Evolutionary conservation across 2,113 vertebrate species (phyloP).

Genomic region (Aplodontia rufa): DNA sequence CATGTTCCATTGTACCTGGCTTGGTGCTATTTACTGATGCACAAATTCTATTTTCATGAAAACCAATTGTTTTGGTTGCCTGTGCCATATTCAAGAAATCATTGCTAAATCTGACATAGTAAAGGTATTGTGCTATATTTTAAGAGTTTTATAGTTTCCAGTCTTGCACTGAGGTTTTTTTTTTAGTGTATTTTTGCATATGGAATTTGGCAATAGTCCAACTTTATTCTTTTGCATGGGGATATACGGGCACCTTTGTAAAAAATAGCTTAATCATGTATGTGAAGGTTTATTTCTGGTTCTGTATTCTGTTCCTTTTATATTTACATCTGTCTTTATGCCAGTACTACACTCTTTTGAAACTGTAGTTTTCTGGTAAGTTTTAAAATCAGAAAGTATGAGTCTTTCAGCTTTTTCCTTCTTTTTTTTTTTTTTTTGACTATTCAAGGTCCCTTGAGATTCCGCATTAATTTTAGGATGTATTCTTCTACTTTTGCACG

Average conservation of each 20-base stretch:
- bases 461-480: neutral
- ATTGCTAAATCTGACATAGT: neutral
- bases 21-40: neutral
- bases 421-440: neutral
- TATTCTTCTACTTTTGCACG: neutral
- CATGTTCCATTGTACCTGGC: no score
- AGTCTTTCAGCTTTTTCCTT: neutral
- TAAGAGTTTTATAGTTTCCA: neutral
- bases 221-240: neutral
- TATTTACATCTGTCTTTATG: neutral
- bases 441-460: neutral
- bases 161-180: neutral
- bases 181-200: neutral
- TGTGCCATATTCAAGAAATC: neutral
- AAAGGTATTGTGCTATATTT: neutral
- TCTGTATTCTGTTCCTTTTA: neutral
- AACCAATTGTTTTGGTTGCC: neutral
- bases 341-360: neutral
- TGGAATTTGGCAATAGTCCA: neutral
- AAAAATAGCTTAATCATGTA: neutral
- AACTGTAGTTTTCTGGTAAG: neutral
- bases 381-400: neutral
- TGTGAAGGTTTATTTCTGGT: neutral
- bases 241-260: neutral
- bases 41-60: neutral